Conservation (phyloP, 2,113 vertebrate genomes). For the Sterna hirundo region DNA sequence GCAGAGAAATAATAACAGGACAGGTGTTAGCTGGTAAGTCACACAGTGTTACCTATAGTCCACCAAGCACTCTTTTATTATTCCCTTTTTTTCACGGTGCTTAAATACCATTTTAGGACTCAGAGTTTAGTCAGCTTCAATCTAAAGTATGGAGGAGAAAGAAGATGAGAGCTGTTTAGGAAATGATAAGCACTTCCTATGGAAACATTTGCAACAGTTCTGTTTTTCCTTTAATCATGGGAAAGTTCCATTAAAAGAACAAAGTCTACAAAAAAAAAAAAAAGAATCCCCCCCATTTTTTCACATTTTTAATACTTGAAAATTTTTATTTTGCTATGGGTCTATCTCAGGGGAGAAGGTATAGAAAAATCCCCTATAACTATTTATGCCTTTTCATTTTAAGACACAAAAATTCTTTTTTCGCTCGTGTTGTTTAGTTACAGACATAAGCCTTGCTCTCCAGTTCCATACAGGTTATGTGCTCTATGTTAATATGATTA, state of each 20-base stretch:
- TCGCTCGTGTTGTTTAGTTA: background rate
- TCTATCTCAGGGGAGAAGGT: background rate
- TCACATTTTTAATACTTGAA: background rate
- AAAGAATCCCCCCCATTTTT: background rate
- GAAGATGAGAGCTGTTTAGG: conserved; percentile 41
- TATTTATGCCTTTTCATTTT: background rate
- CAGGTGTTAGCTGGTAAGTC: background rate
- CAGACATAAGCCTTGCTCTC: background rate
- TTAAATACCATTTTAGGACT: background rate
- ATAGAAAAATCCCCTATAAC: background rate
- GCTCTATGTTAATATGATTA: background rate
- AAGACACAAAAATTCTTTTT: background rate
- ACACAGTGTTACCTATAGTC: background rate
- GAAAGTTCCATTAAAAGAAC: conserved; percentile 23
- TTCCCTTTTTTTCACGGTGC: accelerated
- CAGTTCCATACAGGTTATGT: background rate
- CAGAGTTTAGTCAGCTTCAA: background rate
- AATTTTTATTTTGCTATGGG: background rate
- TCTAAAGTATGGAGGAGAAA: conserved; percentile 12
- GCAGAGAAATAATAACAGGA: background rate
- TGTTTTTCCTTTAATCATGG: conserved; percentile 24
- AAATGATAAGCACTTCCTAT: conserved; percentile 50
- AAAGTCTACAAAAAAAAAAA: background rate
- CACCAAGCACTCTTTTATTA: background rate
- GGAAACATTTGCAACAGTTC: conserved; percentile 32